These are phyloP conservation scores for Rhinogobius similis DNA, from an alignment of 2,113 vertebrate genomes.

Conservation along the genomic window DNA sequence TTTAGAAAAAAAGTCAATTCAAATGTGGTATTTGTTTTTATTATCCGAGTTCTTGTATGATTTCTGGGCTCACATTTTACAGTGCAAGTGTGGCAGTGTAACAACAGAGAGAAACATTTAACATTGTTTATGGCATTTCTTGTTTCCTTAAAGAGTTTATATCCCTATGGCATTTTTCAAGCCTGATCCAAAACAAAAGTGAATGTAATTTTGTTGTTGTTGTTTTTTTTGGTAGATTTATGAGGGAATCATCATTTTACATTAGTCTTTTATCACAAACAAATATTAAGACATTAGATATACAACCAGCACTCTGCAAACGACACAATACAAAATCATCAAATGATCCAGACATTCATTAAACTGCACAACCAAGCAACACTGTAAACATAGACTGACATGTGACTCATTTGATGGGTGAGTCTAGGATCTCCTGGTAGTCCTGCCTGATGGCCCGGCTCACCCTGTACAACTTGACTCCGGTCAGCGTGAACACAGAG, in stretches of 20 bases:
- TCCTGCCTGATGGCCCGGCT: slow-evolving; percentile 84
- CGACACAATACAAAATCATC: slow-evolving; percentile 76
- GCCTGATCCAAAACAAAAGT: slow-evolving; percentile 32
- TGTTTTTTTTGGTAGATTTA: slow-evolving; percentile 36
- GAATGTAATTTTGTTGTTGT: slow-evolving; percentile 22
- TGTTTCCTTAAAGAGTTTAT: slow-evolving; percentile 1
- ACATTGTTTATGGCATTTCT: slow-evolving; percentile 28
- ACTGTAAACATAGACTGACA: slow-evolving; percentile 68
- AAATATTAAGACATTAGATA: slow-evolving; percentile 77
- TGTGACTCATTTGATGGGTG: slow-evolving; percentile 88
- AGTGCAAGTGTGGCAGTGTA: slow-evolving; percentile 50
- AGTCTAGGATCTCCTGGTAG: slow-evolving; percentile 95
- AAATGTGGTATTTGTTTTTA: slow-evolving; percentile 46
- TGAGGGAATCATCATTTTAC: slow-evolving; percentile 51
- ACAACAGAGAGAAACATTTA: slow-evolving; percentile 29
- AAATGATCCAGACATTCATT: slow-evolving; percentile 76
- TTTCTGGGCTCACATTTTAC: slow-evolving; percentile 48
- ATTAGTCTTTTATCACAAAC: slow-evolving; percentile 72
- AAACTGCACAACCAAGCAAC: slow-evolving; percentile 73
- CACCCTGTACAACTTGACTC: slow-evolving; percentile 91
- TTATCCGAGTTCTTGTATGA: slow-evolving; percentile 36
- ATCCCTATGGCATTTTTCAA: slow-evolving; percentile 28
- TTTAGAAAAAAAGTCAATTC: slow-evolving; percentile 32
- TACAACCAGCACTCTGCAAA: slow-evolving; percentile 76
- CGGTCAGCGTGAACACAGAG: slow-evolving; percentile 91